These are phyloP conservation scores for Colossoma macropomum DNA, from an alignment of 2,113 vertebrate species.

Conservation along the genomic window DNA sequence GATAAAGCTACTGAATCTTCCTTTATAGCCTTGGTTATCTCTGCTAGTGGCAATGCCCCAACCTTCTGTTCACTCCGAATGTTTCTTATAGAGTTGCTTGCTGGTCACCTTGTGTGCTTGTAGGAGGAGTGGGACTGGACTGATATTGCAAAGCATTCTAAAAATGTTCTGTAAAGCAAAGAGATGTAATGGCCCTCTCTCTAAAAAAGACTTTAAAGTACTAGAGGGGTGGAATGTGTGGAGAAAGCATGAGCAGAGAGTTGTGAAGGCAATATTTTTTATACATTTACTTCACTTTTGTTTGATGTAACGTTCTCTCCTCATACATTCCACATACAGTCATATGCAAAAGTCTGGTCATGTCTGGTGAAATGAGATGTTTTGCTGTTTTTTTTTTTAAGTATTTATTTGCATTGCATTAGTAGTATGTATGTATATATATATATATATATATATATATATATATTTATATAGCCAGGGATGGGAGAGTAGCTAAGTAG, in stretches of 20 bases:
- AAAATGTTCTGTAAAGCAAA: neutral
- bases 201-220: neutral
- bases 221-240: neutral
- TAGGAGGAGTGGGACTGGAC: constrained; percentile 19
- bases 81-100: neutral
- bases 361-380: too few relatives aligned
- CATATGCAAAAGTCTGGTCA: too few relatives aligned
- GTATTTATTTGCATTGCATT: too few relatives aligned
- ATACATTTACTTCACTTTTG: too few relatives aligned
- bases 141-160: constrained; percentile 4
- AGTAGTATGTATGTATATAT: too few relatives aligned
- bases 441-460: too few relatives aligned
- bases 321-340: too few relatives aligned
- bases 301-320: neutral
- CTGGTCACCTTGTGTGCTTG: neutral
- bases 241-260: neutral
- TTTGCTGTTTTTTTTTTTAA: too few relatives aligned
- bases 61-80: constrained; percentile 20
- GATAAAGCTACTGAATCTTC: neutral
- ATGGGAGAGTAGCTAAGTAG: too few relatives aligned
- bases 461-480: too few relatives aligned
- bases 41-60: neutral
- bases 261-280: neutral
- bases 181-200: neutral
- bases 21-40: neutral